Evolutionary conservation across 37 sponge, comb jelly and placozoan genomes (phyloP).

Genomic region (Petrosia ficiformis): DNA sequence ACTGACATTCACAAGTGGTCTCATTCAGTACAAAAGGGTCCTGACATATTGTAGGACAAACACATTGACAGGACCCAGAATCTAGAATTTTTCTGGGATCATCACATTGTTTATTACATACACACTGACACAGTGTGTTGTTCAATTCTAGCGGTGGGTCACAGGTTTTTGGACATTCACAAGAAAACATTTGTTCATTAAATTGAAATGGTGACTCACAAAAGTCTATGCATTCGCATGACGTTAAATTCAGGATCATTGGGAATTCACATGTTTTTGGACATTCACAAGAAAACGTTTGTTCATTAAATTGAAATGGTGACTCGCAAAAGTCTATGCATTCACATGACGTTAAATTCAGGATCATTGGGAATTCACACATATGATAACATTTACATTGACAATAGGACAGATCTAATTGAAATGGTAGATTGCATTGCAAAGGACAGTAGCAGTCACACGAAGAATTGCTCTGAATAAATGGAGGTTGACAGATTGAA

Average conservation of each 20-base stretch:
- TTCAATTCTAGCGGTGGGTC: neutral
- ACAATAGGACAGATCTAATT: neutral
- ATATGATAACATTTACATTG: neutral
- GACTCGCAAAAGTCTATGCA: neutral
- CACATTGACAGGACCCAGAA: neutral
- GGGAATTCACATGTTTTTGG: neutral
- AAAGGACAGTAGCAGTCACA: constrained; percentile 44
- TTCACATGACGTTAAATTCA: neutral
- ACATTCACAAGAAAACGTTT: neutral
- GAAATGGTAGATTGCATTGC: constrained; percentile 3
- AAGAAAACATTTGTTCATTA: neutral
- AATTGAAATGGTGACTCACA: neutral
- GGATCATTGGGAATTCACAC: neutral
- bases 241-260: neutral
- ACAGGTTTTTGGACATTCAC: neutral
- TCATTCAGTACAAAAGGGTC: neutral
- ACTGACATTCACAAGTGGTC: neutral
- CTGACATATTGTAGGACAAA: neutral
- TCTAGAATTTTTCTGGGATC: neutral
- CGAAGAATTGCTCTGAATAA: constrained; percentile 11
- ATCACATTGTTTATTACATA: neutral
- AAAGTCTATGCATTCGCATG: neutral
- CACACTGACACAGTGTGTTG: neutral
- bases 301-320: neutral
- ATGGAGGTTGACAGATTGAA: constrained; percentile 13